Evolutionary conservation across 2,888 invertebrate species (phyloP), one percentile per base, ranked within the genome.

Genomic region (Lithophane ornitopus): DNA sequence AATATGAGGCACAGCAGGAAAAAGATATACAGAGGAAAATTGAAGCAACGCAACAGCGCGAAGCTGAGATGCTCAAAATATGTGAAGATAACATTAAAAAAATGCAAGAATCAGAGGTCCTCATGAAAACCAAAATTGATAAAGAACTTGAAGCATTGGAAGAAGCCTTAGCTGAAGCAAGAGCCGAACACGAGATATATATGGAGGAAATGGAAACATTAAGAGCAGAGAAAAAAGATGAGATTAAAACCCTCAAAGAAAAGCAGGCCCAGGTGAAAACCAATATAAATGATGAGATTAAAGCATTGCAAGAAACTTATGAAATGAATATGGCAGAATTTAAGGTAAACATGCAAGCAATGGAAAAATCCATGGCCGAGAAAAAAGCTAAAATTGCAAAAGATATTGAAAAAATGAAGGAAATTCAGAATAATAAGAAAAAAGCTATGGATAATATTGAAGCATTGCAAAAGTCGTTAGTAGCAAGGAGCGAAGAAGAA

Each of bases 321-420:
- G 63, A 76, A 19, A 52, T 0, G 3, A 56, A 44, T 9, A 62
- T 52, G 9, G 7, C 28, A 14, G 26, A 68, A n/a, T 75, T 82
- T 11, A 76, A 56, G 22, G 77, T 61, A 56, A 54, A 70, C 52
- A 56, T 77, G 19, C 11, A 34, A 26, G 49, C 8, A 12, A 49
- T 70, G 1, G 46, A 77, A 61, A 26, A 49, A 19, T 0, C 26
- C 1, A 16, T 61, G 41, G 65, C 46, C 26, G 11, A 19, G 3
- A 82, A 80, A 69, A 76, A 56, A 59, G 22, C n/a, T 6, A 69
- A 44, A 66, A 70, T 82, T 56, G 16, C 44, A 78, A 56, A 66
- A 34, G 34, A 77, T 12, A 54, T 76, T 58, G 62, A 11, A 39
- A 79, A 68, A 1, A 76, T 82, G 76, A 58, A 34, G 0, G 7